Conservation (phyloP, 2,113 vertebrate genomes). For the Pangasianodon gigas region DNA sequence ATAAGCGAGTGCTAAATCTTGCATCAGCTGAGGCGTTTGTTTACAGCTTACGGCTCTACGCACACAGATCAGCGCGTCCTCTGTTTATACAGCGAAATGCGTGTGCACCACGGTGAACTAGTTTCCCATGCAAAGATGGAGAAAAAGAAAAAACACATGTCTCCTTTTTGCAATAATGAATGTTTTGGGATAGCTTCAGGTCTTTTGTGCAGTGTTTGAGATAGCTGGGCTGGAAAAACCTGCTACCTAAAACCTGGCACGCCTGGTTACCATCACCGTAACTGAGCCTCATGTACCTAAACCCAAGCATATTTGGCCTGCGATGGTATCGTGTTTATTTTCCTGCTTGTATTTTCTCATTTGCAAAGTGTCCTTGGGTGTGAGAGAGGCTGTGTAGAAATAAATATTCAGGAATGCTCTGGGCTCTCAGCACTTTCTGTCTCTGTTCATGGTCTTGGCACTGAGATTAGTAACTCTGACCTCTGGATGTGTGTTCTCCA, state of each 20-base stretch:
- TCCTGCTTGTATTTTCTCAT: neutral
- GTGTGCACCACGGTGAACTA: no score
- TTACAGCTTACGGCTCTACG: no score
- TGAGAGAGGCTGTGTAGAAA: neutral
- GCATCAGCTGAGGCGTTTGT: no score
- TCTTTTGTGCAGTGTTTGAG: no score
- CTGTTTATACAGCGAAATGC: no score
- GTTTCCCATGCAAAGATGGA: no score
- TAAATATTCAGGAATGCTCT: neutral
- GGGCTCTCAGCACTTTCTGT: neutral
- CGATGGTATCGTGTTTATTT: neutral
- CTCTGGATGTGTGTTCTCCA: neutral
- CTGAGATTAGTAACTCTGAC: conserved; percentile 11
- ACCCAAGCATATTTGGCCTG: neutral
- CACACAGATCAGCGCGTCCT: no score
- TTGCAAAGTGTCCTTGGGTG: neutral
- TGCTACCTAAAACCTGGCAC: neutral
- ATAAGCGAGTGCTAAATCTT: no score
- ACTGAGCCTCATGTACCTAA: neutral
- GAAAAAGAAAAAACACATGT: no score
- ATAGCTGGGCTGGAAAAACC: neutral
- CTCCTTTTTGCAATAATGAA: no score
- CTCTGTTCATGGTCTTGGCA: neutral
- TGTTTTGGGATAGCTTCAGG: no score
- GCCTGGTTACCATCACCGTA: neutral